Evolutionary conservation across 2,797 vertebrate species (phyloP).

Genomic region (Notamacropus eugenii): DNA sequence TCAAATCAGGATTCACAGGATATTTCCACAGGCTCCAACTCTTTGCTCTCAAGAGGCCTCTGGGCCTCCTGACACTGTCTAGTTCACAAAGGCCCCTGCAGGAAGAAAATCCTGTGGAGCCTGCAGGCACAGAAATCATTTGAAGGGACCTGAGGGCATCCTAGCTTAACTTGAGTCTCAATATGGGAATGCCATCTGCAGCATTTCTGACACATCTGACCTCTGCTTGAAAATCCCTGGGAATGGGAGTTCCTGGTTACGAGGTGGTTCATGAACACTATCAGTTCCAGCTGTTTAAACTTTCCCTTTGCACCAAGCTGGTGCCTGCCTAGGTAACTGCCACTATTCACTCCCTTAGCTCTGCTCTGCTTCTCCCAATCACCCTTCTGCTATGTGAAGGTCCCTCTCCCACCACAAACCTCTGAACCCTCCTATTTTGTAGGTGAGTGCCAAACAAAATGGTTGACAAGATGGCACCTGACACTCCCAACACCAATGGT

Average conservation of each 20-base stretch:
- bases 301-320: not conserved
- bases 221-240: not conserved
- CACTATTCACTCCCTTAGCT: not conserved
- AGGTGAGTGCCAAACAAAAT: too few relatives aligned
- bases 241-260: not conserved
- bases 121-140: not conserved
- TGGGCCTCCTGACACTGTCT: not conserved
- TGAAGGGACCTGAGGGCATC: not conserved
- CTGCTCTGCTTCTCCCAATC: not conserved
- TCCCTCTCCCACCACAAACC: not conserved
- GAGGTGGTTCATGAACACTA: not conserved
- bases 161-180: too few relatives aligned
- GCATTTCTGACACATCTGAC: not conserved
- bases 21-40: not conserved
- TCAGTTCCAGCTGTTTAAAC: not conserved
- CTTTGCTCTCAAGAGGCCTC: too few relatives aligned
- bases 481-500: not conserved
- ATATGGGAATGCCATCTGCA: not conserved
- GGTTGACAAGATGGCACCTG: not conserved
- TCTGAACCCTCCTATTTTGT: not conserved
- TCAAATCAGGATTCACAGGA: not conserved
- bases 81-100: not conserved
- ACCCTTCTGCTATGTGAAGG: not conserved
- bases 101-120: not conserved
- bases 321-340: too few relatives aligned